These are phyloP conservation scores for Neofelis nebulosa DNA, from an alignment of 2,113 vertebrate genomes.

Conservation along the genomic window DNA sequence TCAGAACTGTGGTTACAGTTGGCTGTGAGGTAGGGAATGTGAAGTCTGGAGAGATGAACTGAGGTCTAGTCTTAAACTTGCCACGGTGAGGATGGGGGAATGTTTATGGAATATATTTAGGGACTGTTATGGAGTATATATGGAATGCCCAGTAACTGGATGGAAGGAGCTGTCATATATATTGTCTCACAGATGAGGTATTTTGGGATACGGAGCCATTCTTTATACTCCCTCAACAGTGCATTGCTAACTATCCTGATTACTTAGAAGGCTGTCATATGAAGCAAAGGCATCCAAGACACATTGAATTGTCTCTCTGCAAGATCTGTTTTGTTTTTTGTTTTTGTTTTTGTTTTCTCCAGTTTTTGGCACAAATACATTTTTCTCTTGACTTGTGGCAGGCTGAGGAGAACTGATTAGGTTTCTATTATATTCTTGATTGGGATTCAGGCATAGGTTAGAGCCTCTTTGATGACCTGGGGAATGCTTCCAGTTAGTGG, in stretches of 20 bases:
- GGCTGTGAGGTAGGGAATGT: not conserved
- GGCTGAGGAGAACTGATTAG: constrained; percentile 5
- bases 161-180: not conserved
- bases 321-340: not conserved
- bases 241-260: constrained; percentile 15
- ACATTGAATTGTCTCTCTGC: not conserved
- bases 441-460: not conserved
- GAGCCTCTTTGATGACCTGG: not conserved
- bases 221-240: not conserved
- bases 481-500: not conserved
- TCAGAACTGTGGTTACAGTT: not conserved
- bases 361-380: not conserved
- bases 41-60: not conserved
- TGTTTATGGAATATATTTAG: not conserved
- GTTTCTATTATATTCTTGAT: not conserved
- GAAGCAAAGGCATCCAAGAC: not conserved
- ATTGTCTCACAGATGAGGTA: not conserved
- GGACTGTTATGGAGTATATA: not conserved
- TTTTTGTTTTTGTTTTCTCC: not conserved
- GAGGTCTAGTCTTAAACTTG: not conserved
- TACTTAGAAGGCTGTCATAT: not conserved
- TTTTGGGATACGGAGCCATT: not conserved
- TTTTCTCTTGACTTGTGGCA: not conserved
- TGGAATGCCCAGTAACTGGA: not conserved
- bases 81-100: not conserved